Evolutionary conservation across 2,797 vertebrate species (phyloP).

Genomic region (Karalla daura): DNA sequence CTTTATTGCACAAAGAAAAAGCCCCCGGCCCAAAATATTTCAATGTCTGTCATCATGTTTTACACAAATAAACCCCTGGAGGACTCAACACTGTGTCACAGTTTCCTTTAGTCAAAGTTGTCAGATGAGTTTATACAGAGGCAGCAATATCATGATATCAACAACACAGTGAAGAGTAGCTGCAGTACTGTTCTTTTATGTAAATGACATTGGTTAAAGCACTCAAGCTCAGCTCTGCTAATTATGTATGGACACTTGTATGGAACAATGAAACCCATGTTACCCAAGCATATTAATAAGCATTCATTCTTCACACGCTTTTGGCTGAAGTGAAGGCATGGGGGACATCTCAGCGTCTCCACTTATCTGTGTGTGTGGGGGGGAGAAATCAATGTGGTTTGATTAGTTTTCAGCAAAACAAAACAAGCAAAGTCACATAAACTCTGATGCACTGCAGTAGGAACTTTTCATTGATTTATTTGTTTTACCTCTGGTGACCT

Average conservation of each 20-base stretch:
- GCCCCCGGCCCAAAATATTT: slow-evolving; percentile 69
- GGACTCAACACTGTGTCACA: slow-evolving; percentile 17
- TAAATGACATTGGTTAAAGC: slow-evolving; percentile 10
- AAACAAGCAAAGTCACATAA: background rate
- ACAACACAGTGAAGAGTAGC: slow-evolving; percentile 4
- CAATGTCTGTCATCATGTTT: background rate
- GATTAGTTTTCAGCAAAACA: background rate
- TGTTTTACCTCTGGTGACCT: slow-evolving; percentile 86
- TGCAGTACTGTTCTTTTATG: background rate
- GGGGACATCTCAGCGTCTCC: slow-evolving; percentile 71
- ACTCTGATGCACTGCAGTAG: background rate
- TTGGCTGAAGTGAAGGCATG: slow-evolving; percentile 9
- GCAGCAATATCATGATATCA: background rate
- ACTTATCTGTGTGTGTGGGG: slow-evolving; percentile 85
- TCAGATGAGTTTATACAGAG: slow-evolving; percentile 10
- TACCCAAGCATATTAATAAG: slow-evolving; percentile 35
- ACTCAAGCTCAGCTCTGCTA: slow-evolving; percentile 17
- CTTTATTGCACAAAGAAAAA: slow-evolving; percentile 80
- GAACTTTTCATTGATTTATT: background rate
- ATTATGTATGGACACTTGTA: slow-evolving; percentile 14
- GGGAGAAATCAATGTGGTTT: slow-evolving; percentile 6
- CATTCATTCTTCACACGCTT: slow-evolving; percentile 1
- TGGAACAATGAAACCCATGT: slow-evolving; percentile 27
- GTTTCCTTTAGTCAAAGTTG: background rate
- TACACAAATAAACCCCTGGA: slow-evolving; percentile 23